Base-by-base conservation (phyloP, 2,888 invertebrate genomes). In the Plagiodera versicolora region DNA sequence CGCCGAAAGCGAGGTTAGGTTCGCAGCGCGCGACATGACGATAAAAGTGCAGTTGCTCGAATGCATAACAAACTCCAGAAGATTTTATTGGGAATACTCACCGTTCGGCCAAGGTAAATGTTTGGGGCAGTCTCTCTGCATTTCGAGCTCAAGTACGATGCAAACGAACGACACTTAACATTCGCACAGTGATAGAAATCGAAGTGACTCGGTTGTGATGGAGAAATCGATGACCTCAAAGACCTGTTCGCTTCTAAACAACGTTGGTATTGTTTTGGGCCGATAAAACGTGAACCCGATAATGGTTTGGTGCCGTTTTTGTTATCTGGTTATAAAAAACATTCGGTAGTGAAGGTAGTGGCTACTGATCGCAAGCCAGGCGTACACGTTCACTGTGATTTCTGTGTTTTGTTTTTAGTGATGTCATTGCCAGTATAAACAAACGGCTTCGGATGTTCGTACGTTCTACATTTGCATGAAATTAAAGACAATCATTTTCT, bases 31-130 rank as follows among this genome's bases (percentile, higher is more conserved):
- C 4, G 11, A 39, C 14, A 39, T 2, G 5, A 10, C 2, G 14
- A 6, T 16, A 46, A 46, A 6, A 46, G 20, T 19, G 20, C 5
- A 45, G 11, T 19, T 18, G 4, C 14, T 39, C 14, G 39, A 39
- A 39, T 39, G 39, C 11, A n/a, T 39, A 39, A 47, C 44, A 17
- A 46, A 19, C 48, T 57, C 39, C 54, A 48, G 20, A 35, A 32
- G 45, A 58, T 58, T 52, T 59, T 47, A 50, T 10, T 53, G 16
- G 45, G 20, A 62, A 59, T 60, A 65, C 55, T 68, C 61, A 70
- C 70, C 68, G 58, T 64, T 59, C 47, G 68, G 54, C 50, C 51
- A 18, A 66, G 71, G 72, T 71, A 72, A 71, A 65, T 70, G 67
- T 54, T 64, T 68, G 6, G 58, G 52, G 20, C 60, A 61, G 10